Base-by-base conservation (phyloP, 1,140 invertebrate genomes). In the Apis florea region DNA sequence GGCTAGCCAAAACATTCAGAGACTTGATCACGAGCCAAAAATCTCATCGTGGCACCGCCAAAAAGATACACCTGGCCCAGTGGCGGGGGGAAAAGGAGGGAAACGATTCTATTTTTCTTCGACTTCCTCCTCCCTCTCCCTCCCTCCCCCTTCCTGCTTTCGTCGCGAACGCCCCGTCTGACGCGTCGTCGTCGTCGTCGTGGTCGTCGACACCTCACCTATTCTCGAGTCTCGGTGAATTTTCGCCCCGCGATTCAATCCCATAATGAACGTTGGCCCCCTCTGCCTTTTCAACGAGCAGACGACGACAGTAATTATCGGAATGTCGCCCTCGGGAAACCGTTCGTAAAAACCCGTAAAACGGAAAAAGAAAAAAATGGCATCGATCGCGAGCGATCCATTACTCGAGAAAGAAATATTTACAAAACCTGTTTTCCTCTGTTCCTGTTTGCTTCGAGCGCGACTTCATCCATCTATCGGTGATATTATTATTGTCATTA, bases 1-100 rank as follows among this genome's bases (percentile, higher is more conserved):
- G 85, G 86, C 85, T 89, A 90, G 89, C 89, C 89, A 89, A 91
- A 91, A 91, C 90, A 91, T 86, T 79, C 80, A 40, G 79, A 73
- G 88, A 90, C 82, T 91, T 91, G 90, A 91, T 85, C 84, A 26
- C 66, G 77, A 73, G 90, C 90, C 90, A 91, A 91, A 90, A 91
- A 91, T 91, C 89, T 90, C 85, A 82, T 86, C 80, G 73, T n/a
- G n/a, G n/a, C 78, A 61, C 74, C 85, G 85, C 85, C 84, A 89
- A 90, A 91, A 87, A 90, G 87, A 89, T 90, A 91, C 89, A 91
- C 89, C 90, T 91, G 89, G 86, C 66, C 85, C 63, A 19, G 10
- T 49, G 49, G 51, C 58, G 64, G 56, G 69, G 73, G 58, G 59
- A 47, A 61, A 73, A 49, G 54, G 53, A 15, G 71, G 72, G 69